Conservation (phyloP, 2,797 vertebrate genomes). For the Crocodylus rhombifer region DNA sequence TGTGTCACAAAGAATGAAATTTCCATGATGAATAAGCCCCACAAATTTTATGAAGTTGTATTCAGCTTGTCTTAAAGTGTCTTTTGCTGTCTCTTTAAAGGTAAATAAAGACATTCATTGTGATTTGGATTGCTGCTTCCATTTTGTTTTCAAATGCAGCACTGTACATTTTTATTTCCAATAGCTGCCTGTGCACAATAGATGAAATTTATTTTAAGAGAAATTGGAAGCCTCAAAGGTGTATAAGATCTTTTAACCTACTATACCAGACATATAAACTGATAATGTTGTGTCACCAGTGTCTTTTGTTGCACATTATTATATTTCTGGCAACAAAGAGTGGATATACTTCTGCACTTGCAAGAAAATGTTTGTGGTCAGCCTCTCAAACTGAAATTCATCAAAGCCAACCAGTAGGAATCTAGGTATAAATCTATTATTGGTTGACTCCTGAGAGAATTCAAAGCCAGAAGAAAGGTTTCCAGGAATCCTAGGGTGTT, state of each 20-base stretch:
- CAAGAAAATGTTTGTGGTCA: slow-evolving; percentile 29
- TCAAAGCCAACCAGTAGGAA: slow-evolving; percentile 49
- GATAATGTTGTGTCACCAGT: slow-evolving; percentile 36
- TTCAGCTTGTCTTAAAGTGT: slow-evolving; percentile 34
- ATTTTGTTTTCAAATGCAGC: slow-evolving; percentile 49
- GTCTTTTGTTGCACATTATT: slow-evolving; percentile 50
- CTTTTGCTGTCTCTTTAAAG: not conserved
- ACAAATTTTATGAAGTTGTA: slow-evolving; percentile 27
- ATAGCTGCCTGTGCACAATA: slow-evolving; percentile 17
- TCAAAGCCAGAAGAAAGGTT: slow-evolving; percentile 61
- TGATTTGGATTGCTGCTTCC: slow-evolving; percentile 31
- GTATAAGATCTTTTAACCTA: slow-evolving; percentile 54
- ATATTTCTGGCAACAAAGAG: slow-evolving; percentile 37
- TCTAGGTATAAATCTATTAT: slow-evolving; percentile 53
- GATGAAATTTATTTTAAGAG: slow-evolving; percentile 69
- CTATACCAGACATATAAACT: slow-evolving; percentile 44
- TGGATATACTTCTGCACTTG: slow-evolving; percentile 27
- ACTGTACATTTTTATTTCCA: slow-evolving; percentile 41
- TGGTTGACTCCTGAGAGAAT: slow-evolving; percentile 49
- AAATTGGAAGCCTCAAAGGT: slow-evolving; percentile 66
- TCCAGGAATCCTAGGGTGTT: slow-evolving; percentile 68
- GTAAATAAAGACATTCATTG: slow-evolving; percentile 27
- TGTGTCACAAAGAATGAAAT: slow-evolving; percentile 43
- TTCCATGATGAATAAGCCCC: slow-evolving; percentile 2
- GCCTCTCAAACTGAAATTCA: slow-evolving; percentile 51